Conservation (phyloP, 2,113 vertebrate genomes). For the Galemys pyrenaicus region DNA sequence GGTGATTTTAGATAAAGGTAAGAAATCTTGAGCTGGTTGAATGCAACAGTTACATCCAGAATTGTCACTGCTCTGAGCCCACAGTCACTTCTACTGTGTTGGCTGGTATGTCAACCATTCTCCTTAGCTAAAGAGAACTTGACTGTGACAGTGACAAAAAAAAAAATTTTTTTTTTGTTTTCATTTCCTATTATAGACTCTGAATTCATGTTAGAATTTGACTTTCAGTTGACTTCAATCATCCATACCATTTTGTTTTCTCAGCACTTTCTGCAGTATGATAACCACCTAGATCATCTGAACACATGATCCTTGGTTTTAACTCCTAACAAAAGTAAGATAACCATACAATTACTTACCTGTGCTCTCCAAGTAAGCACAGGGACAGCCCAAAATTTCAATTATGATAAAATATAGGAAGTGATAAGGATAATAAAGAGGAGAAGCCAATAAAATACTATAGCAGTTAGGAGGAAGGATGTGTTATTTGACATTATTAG, state of each 20-base stretch:
- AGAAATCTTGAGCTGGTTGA: not conserved
- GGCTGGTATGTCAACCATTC: not conserved
- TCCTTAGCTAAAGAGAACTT: not conserved
- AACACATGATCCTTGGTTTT: not conserved
- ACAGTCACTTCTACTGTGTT: not conserved
- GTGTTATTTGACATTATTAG: not conserved
- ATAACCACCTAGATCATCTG: not conserved
- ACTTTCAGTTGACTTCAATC: not conserved
- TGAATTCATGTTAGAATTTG: not conserved
- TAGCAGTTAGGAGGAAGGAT: not conserved
- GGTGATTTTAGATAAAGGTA: not conserved
- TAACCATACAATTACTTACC: slow-evolving; percentile 16
- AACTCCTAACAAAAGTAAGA: not conserved
- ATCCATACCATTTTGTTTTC: not conserved
- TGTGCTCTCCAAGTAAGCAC: not conserved
- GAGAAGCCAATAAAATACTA: not conserved
- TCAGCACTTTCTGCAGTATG: not conserved
- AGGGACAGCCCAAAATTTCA: slow-evolving; percentile 1
- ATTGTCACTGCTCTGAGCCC: not conserved
- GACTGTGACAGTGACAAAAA: not conserved
- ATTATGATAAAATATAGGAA: not conserved
- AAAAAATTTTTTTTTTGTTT: not conserved
- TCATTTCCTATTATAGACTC: not conserved
- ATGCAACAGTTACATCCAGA: not conserved
- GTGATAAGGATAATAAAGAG: not conserved